A percentile compares a stretch with the other conserved stretches of the same genome.
Evolutionary conservation across 1,140 invertebrate species (phyloP).

Genomic region (Cardiocondyla obscurior): DNA sequence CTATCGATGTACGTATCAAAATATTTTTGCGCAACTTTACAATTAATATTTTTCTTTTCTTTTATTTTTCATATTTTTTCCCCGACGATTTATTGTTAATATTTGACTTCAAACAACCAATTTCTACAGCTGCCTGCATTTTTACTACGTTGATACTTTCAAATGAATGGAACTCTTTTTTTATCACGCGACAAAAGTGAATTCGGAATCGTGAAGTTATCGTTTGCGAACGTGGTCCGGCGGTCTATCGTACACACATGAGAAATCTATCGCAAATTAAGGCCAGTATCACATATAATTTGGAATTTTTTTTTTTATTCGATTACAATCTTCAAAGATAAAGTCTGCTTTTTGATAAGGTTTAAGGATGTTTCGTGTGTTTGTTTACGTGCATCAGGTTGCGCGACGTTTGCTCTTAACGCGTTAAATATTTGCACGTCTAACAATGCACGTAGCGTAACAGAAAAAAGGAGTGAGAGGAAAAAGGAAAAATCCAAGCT

Average conservation of each 20-base stretch:
- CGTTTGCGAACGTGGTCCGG: background rate
- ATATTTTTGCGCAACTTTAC: background rate
- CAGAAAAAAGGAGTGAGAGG: slow-evolving; percentile 11
- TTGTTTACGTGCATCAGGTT: slow-evolving; percentile 66
- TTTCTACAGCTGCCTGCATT: background rate
- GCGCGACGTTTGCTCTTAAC: slow-evolving; percentile 50
- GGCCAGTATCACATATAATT: slow-evolving; percentile 32
- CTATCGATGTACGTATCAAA: background rate
- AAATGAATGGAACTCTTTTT: background rate
- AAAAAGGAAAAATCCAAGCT: slow-evolving; percentile 29
- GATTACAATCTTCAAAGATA: slow-evolving; percentile 66
- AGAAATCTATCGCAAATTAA: slow-evolving; percentile 47
- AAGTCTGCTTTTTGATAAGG: slow-evolving; percentile 67
- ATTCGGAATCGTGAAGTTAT: slow-evolving; percentile 42
- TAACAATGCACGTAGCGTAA: slow-evolving; percentile 37
- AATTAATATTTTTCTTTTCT: background rate
- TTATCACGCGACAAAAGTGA: background rate
- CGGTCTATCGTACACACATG: background rate
- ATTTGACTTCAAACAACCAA: background rate
- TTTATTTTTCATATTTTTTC: too few relatives aligned
- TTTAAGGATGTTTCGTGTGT: slow-evolving; percentile 64
- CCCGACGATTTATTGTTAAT: background rate
- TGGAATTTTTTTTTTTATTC: slow-evolving; percentile 61
- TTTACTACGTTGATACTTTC: too few relatives aligned
- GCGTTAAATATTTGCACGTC: slow-evolving; percentile 48